Base-by-base conservation (phyloP, 2,113 vertebrate genomes). In the Acinonyx jubatus region DNA sequence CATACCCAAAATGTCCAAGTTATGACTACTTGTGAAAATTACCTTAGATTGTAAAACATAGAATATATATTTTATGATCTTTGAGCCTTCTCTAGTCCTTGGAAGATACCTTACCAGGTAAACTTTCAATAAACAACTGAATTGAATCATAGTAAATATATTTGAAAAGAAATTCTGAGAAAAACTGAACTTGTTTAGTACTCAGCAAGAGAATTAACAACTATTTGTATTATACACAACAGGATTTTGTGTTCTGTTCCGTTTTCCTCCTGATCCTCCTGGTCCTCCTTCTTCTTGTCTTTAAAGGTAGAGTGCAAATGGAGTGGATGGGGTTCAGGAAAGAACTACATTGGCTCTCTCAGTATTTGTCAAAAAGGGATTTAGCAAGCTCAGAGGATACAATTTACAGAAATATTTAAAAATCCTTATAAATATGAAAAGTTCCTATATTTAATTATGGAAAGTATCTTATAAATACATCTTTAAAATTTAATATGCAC, bases 401-500 rank as follows among this genome's bases (percentile, higher is more conserved):
- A 91, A 74, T 38, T 63, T 78, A 65, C 55, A 80, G 45, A 88
- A 95, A 85, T 79, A 93, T 50, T 80, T 85, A 38, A 9, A 95
- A 97, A 82, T 8, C 2, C 48, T 69, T 82, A 86, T 85, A 89
- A 68, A 96, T 85, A 94, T 55, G 38, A 81, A 92, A 86, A 23
- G 0, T 4, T 78, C 18, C 11, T 92, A 89, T 27, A 80, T 94
- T 93, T 91, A 89, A 86, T 79, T 71, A 96, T 55, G n/a, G 21
- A 91, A 96, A 86, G 1, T 76, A 74, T 66, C 38, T 73, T 74
- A 41, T 27, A 91, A 93, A 57, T 57, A 93, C 18, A 92, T 66
- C 11, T n/a, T 87, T 41, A 27, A 71, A 94, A 86, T 65, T 74
- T 94, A 14, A 84, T 16, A 69, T 61, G 61, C 18, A 73, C 25